A percentile compares a stretch with the other conserved stretches of the same genome.
These are phyloP conservation scores for Pangasius larnaudii DNA, from an alignment of 2,797 vertebrate genomes.

Conservation along the genomic window DNA sequence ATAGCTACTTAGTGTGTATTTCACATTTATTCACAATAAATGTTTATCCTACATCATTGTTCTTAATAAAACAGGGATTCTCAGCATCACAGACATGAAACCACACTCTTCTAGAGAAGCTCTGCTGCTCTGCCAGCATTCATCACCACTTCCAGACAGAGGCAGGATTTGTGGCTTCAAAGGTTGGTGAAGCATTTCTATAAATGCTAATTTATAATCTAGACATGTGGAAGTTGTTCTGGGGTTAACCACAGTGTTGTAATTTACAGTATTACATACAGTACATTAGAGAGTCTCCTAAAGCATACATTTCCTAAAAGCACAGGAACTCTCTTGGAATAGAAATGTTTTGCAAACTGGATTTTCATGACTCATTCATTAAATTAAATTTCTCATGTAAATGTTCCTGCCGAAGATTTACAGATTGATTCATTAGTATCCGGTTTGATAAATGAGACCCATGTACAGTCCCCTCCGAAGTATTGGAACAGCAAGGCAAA, in stretches of 20 bases:
- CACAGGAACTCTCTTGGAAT: not conserved
- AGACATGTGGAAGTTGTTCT: not conserved
- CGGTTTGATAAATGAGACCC: no score
- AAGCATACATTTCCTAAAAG: not conserved
- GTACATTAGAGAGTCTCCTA: not conserved
- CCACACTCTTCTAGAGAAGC: not conserved
- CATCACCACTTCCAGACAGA: not conserved
- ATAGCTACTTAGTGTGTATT: not conserved
- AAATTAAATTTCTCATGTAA: not conserved
- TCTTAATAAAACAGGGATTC: not conserved
- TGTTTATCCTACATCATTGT: not conserved
- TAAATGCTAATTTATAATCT: not conserved
- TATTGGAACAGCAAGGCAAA: not conserved
- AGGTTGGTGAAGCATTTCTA: not conserved
- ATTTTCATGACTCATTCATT: not conserved
- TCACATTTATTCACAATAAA: not conserved
- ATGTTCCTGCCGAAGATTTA: not conserved
- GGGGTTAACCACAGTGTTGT: not conserved
- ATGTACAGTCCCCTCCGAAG: no score
- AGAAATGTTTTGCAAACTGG: not conserved
- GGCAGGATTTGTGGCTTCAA: not conserved
- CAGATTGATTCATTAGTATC: not conserved
- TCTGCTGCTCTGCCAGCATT: not conserved
- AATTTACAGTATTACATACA: not conserved
- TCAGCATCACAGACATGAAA: not conserved